Conservation (phyloP, 1,140 invertebrate genomes). For the Aphaenogaster ashmeadi region DNA sequence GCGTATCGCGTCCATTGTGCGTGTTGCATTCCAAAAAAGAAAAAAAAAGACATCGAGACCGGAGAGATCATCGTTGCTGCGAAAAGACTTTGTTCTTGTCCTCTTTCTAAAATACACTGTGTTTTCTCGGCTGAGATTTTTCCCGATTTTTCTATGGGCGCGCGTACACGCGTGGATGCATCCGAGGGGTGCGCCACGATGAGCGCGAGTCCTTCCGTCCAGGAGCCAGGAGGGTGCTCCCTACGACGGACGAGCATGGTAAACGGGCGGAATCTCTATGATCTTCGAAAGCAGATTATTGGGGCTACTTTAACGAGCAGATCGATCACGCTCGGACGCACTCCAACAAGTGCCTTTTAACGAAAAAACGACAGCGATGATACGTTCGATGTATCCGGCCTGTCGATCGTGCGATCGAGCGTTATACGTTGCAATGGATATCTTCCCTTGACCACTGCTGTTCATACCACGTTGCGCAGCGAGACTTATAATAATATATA, state of each 20-base stretch:
- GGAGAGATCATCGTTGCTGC: conserved; percentile 40
- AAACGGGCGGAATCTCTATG: conserved; percentile 74
- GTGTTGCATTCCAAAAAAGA: conserved; percentile 36
- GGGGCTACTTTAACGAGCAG: conserved; percentile 81
- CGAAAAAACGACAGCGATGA: conserved; percentile 78
- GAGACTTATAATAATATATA: conserved; percentile 19
- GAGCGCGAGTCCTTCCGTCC: conserved; percentile 58
- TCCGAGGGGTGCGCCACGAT: conserved; percentile 60
- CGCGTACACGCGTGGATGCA: conserved; percentile 63
- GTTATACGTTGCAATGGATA: conserved; percentile 75
- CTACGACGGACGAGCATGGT: conserved; percentile 40
- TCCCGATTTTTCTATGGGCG: conserved; percentile 49
- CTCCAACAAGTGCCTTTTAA: conserved; percentile 85
- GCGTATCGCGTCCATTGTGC: conserved; percentile 63
- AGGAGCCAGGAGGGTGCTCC: conserved; percentile 33
- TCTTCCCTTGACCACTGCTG: conserved; percentile 61
- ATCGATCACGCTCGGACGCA: conserved; percentile 85
- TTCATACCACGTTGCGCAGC: conserved; percentile 42
- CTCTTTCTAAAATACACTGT: conserved; percentile 31
- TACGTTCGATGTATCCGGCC: conserved; percentile 64
- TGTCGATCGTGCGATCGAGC: conserved; percentile 78
- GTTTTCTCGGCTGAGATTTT: conserved; percentile 57
- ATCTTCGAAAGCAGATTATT: conserved; percentile 86
- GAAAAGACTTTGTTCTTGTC: conserved; percentile 61
- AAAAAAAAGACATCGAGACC: conserved; percentile 51